These are phyloP conservation scores for Brachyrhaphis roseni DNA, from an alignment of 2,797 vertebrate genomes.

Conservation along the genomic window DNA sequence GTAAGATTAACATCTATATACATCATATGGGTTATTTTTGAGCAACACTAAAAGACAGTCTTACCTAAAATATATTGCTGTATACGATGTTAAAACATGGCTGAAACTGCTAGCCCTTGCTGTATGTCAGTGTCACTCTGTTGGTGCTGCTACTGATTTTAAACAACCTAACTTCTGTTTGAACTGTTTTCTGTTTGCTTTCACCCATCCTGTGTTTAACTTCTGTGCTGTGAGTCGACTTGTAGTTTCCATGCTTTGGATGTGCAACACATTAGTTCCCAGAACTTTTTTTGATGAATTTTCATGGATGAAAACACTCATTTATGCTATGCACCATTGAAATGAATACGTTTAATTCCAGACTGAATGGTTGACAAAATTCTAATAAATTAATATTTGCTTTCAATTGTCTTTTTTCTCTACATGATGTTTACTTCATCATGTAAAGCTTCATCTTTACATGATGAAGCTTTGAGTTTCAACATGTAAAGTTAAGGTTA, in stretches of 20 bases:
- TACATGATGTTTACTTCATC: background rate
- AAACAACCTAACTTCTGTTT: background rate
- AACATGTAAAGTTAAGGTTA: background rate
- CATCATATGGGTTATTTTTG: background rate
- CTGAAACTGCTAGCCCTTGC: background rate
- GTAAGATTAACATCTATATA: background rate
- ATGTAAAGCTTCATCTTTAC: no score
- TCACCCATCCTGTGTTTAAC: background rate
- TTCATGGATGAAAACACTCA: background rate
- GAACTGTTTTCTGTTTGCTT: background rate
- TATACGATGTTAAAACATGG: background rate
- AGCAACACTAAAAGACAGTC: background rate
- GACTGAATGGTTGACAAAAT: conserved; percentile 1
- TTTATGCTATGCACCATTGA: background rate
- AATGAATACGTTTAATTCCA: background rate
- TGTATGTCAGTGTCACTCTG: background rate
- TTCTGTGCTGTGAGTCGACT: conserved; percentile 8
- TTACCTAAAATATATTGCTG: background rate
- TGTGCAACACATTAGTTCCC: background rate
- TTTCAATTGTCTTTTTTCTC: conserved; percentile 1
- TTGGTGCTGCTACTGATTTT: conserved; percentile 9
- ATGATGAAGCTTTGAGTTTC: no score
- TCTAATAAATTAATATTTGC: conserved; percentile 58
- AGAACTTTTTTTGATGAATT: conserved; percentile 10
- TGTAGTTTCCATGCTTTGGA: conserved; percentile 18